Conservation (phyloP, 2,113 vertebrate genomes). For the Seriola quinqueradiata region DNA sequence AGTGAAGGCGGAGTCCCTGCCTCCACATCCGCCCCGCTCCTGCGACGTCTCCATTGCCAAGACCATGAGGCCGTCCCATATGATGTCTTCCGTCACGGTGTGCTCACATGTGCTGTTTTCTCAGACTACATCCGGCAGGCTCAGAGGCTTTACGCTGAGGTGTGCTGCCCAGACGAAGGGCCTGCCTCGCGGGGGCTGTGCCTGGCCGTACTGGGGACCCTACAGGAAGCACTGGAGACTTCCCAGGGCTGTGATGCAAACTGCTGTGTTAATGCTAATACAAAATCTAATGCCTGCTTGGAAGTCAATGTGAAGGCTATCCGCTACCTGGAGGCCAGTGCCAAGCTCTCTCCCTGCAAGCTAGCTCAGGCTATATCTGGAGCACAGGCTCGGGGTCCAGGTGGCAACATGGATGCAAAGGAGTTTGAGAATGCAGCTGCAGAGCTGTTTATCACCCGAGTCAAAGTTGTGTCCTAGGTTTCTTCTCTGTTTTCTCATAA, state of each 20-base stretch:
- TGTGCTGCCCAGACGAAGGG: conserved; percentile 80
- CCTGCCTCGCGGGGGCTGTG: conserved; percentile 85
- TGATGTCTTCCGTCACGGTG: conserved; percentile 91
- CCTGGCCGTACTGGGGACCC: conserved; percentile 87
- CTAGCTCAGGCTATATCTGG: conserved; percentile 89
- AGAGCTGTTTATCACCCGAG: conserved; percentile 89
- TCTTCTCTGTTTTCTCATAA: background rate
- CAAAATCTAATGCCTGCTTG: conserved; percentile 76
- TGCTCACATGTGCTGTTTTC: conserved; percentile 92
- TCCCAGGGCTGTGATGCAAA: conserved; percentile 67
- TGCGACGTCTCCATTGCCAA: conserved; percentile 89
- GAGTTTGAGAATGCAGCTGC: conserved; percentile 93
- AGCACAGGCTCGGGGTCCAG: conserved; percentile 75
- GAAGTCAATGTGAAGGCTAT: conserved; percentile 77
- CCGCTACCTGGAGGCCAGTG: conserved; percentile 90
- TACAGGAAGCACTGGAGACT: conserved; percentile 88
- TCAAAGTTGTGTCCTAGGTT: conserved; percentile 88
- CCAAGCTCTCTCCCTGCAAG: conserved; percentile 89
- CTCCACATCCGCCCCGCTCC: conserved; percentile 84
- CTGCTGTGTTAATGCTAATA: conserved; percentile 60
- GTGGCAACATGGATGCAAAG: conserved; percentile 87
- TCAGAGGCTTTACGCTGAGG: conserved; percentile 86
- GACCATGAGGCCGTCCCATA: conserved; percentile 94
- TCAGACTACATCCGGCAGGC: conserved; percentile 92
- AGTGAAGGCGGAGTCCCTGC: conserved; percentile 86